Evolutionary conservation across 2,888 invertebrate genomes (phyloP), one percentile per base, ranked within the genome.

Genomic region (Zeuzera pyrina): DNA sequence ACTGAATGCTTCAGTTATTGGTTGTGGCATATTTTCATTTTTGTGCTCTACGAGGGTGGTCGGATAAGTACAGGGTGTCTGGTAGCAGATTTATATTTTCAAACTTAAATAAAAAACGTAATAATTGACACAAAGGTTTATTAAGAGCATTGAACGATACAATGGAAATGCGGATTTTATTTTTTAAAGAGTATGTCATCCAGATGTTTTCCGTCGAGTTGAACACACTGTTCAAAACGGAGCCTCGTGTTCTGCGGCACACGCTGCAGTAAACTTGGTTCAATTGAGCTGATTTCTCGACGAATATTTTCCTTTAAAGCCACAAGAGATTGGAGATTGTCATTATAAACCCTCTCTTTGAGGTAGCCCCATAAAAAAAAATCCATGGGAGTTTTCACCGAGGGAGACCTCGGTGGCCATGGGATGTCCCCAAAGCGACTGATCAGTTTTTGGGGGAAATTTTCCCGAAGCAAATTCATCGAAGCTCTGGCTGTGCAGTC

Each of bases 401-500:
- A n/a, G n/a, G n/a, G n/a, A n/a, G n/a, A n/a, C n/a, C n/a, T n/a
- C n/a, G n/a, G n/a, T n/a, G n/a, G n/a, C n/a, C n/a, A n/a, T n/a
- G n/a, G n/a, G n/a, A n/a, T n/a, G n/a, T n/a, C n/a, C n/a, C n/a
- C n/a, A n/a, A 31, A 31, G 25, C 27, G 30, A 13, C 31, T 27
- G 11, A 38, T 34, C 19, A 34, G 12, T 29, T 32, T 29, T 7
- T 22, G 12, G 2, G 28, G 28, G 15, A 27, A 33, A 14, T 23
- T 2, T 14, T 30, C 26, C n/a, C 19, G 29, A 15, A 36, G 27
- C 13, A 30, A 16, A 15, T 15, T 11, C 29, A 33, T 33, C 4
- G 35, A 16, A 6, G 14, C 15, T 3, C 32, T 38, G 2, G 37
- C 36, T 38, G 30, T 38, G 42, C 15, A 38, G 46, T 32, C 16